Conservation (phyloP, 2,113 vertebrate species). For the Burhinus bistriatus region DNA sequence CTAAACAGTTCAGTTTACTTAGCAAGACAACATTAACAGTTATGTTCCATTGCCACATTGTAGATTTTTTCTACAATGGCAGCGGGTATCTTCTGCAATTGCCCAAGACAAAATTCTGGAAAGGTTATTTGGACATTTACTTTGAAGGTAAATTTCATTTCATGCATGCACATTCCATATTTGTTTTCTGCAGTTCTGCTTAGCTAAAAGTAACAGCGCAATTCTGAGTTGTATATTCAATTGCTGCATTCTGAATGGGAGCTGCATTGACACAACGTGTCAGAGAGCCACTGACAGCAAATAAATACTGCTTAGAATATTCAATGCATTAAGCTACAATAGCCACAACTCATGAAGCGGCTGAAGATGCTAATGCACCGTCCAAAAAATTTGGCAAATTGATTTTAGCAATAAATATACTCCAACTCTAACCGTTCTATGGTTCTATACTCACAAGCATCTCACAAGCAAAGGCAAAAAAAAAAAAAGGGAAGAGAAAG, state of each 20-base stretch:
- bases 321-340: background rate
- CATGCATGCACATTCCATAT: background rate
- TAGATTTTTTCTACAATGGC: background rate
- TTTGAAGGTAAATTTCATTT: background rate
- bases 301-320: background rate
- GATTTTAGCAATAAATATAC: background rate
- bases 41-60: background rate
- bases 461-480: background rate
- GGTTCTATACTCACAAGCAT: background rate
- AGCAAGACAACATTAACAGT: background rate
- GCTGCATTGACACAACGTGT: background rate
- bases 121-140: background rate
- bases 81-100: background rate
- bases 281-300: background rate
- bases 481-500: background rate
- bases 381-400: background rate
- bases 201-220: background rate
- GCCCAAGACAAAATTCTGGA: background rate
- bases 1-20: background rate
- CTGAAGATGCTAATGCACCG: background rate
- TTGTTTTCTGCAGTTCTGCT: background rate
- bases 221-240: background rate
- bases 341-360: background rate
- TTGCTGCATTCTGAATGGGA: background rate
- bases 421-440: background rate